phyloP scores from a whole-genome alignment of 2,797 vertebrate genomes.

The Luscinia luscinia region DNA sequence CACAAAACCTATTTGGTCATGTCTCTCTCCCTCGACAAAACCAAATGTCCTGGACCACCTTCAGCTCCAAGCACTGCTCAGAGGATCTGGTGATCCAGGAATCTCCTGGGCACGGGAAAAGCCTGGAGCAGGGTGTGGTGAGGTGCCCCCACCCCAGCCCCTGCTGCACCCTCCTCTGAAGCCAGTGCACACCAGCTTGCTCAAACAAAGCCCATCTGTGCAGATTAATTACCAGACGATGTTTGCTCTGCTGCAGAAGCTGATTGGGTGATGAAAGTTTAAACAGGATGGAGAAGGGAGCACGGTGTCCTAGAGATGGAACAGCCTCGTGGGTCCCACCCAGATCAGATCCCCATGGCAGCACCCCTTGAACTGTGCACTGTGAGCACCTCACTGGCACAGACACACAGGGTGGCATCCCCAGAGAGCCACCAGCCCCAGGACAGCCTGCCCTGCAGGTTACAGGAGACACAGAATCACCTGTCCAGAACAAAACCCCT shows the following conservation, averaged over 20 bases:
- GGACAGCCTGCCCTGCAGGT: not conserved
- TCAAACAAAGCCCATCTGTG: conserved; percentile 60
- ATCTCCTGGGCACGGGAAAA: not conserved
- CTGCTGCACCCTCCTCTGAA: not conserved
- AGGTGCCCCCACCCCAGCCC: not conserved
- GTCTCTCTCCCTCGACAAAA: rapidly evolving
- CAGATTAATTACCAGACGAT: not conserved
- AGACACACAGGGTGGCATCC: not conserved
- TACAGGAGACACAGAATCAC: not conserved
- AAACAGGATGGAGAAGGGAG: not conserved
- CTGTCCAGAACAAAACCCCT: not conserved
- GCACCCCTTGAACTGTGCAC: rapidly evolving
- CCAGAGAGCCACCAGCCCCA: not conserved
- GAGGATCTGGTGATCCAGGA: not conserved
- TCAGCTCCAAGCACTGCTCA: not conserved
- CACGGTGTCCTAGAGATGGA: not conserved
- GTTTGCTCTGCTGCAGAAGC: conserved; percentile 17
- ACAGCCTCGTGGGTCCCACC: not conserved
- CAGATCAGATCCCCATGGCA: rapidly evolving
- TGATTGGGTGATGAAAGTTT: conserved; percentile 5
- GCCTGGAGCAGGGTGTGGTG: rapidly evolving
- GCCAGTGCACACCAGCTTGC: not conserved
- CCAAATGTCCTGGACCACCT: not conserved
- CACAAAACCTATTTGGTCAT: not conserved
- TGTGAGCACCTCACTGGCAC: not conserved